Conservation (phyloP, 2,888 invertebrate species). For the Phaedon cochleariae region DNA sequence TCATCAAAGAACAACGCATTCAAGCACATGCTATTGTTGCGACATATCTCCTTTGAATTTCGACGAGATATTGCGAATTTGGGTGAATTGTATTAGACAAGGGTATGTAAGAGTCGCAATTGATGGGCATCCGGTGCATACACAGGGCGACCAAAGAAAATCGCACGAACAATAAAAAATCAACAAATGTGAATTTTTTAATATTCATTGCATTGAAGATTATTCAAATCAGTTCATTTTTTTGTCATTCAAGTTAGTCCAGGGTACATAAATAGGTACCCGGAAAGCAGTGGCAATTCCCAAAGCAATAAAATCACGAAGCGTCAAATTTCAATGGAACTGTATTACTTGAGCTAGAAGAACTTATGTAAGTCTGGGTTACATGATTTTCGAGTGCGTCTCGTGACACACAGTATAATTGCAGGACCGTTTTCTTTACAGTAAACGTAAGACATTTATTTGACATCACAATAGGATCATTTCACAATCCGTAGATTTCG, state of each 20-base stretch:
- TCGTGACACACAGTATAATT: constrained; percentile 14
- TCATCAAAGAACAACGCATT: background rate
- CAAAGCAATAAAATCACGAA: background rate
- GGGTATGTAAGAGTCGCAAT: constrained; percentile 26
- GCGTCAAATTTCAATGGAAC: background rate
- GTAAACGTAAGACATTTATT: constrained; percentile 1
- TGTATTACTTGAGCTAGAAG: too few relatives aligned
- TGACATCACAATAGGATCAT: background rate
- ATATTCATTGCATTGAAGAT: too few relatives aligned
- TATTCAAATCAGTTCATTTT: too few relatives aligned
- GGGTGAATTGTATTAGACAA: constrained; percentile 30
- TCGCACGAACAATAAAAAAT: background rate
- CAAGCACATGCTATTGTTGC: background rate
- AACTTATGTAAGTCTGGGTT: too few relatives aligned
- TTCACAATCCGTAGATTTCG: background rate
- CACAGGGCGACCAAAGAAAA: background rate
- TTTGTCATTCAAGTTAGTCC: too few relatives aligned
- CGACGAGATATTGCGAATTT: constrained; percentile 25
- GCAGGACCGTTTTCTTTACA: constrained; percentile 21
- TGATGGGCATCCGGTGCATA: constrained; percentile 22
- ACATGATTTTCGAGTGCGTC: background rate
- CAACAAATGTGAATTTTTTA: too few relatives aligned
- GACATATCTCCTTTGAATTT: background rate
- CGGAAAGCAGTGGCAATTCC: background rate
- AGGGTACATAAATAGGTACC: too few relatives aligned